Evolutionary conservation across 2,797 vertebrate species (phyloP), one percentile per base, ranked within the genome.

Genomic region (Sphenodon punctatus): DNA sequence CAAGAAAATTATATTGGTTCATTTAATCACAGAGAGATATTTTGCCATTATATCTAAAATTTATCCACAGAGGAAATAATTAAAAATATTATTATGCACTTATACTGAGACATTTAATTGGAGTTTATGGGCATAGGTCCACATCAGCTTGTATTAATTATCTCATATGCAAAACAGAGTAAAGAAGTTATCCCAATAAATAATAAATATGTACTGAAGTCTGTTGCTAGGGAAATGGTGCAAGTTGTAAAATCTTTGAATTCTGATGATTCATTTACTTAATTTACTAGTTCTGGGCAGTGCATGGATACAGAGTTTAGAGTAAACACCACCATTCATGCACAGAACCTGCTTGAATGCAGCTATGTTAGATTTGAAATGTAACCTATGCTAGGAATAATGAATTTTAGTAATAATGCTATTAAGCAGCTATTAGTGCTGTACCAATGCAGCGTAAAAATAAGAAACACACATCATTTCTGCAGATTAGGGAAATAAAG

Each of bases 31-130:
- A 3, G 68, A 65, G 23, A 82, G 75, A 42, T 56, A 67, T 48
- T 7, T 89, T 67, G 36, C 9, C 51, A 76, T 82, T 84, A 64
- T 75, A 74, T 5, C 30, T 71, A 36, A 86, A 89, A 87, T 79
- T 25, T 56, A 67, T 42, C 22, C 74, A 32, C 32, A 6, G 14
- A 83, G 71, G 45, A 90, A 86, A 88, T 51, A 78, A 80, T 85
- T 80, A 42, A 75, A 81, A 86, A 59, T 84, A 79, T 61, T 67
- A 42, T 72, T 89, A 39, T 39, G 42, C 85, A 61, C 61, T 75
- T 70, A 6, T 36, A 39, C 38, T 32, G 67, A 75, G 84, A 16
- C 10, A 23, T 51, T 75, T 68, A 82, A 30, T 56, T 49, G 51
- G 48, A 56, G n/a, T 55, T 14, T 49, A 70, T 64, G 12, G 4